These are phyloP conservation scores for Amphiprion percula DNA, from an alignment of 2,113 vertebrate genomes.

Conservation along the genomic window DNA sequence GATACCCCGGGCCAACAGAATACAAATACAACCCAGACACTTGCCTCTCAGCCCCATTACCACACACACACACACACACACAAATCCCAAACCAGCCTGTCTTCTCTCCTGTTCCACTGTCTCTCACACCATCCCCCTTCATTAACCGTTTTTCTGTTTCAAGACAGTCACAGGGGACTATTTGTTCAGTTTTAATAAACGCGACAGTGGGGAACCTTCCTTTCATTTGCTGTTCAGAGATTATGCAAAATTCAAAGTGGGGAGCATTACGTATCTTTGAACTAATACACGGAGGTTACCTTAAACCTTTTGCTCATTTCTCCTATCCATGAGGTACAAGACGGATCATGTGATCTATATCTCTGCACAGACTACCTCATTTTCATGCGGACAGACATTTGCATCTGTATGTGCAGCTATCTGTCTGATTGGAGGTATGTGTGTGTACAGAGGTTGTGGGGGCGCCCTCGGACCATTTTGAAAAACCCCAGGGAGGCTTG, in stretches of 20 bases:
- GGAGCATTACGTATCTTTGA: slow-evolving; percentile 8
- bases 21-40: slow-evolving; percentile 87
- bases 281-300: not conserved
- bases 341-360: not conserved
- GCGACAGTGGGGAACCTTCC: slow-evolving; percentile 27
- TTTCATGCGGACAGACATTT: not conserved
- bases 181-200: slow-evolving; percentile 64
- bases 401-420: not conserved
- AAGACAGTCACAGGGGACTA: slow-evolving; percentile 84
- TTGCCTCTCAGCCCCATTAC: slow-evolving; percentile 74
- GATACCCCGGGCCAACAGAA: slow-evolving; percentile 88
- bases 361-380: not conserved
- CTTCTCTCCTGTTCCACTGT: slow-evolving; percentile 66
- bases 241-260: slow-evolving; percentile 20
- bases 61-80: slow-evolving; percentile 42
- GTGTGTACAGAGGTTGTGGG: slow-evolving; percentile 14
- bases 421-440: slow-evolving; percentile 28
- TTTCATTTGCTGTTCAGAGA: slow-evolving; percentile 36
- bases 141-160: slow-evolving; percentile 82
- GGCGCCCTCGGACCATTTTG: slow-evolving; percentile 57
- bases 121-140: slow-evolving; percentile 63
- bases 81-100: slow-evolving; percentile 39
- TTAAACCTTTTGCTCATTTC: not conserved
- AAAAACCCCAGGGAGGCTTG: slow-evolving; percentile 44
- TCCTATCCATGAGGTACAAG: not conserved